Evolutionary conservation across 2,113 vertebrate genomes (phyloP), one percentile per base, ranked within the genome.

Genomic region (Nestor notabilis): DNA sequence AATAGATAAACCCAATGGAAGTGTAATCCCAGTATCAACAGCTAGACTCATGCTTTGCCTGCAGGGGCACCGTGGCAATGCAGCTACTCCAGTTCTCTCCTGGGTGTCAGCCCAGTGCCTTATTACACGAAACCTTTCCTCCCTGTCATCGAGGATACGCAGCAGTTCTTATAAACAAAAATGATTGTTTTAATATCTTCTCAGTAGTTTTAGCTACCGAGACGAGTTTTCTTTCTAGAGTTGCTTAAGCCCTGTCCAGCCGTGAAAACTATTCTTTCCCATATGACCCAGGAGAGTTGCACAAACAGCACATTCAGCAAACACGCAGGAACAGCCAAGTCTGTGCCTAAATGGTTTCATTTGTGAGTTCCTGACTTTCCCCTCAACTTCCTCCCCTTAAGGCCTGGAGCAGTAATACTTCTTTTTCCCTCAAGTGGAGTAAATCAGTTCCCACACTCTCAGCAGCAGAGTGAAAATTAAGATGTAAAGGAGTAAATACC

Each of bases 401-500:
- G 47, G 56, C 65, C 43, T 61, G 84, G 39, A 82, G 87, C 74
- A 64, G 78, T 31, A 78, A 56, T 64, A 46, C n/a, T 17, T 52
- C 43, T 56, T n/a, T 58, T 55, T 35, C 46, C 44, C 44, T 31
- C n/a, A 60, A 80, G 23, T n/a, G 9, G 46, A 75, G 31, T 93
- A 88, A 89, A 89, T 82, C 83, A 70, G 39, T 44, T 89, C 74
- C 77, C 70, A 46, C 37, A 7, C 28, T 72, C 86, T n/a, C 61
- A 85, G 92, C 29, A 95, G 90, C 83, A 65, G 74, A 95, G 87
- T 83, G 79, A 95, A 97, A 97, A 98, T 98, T 89, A 97, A 97
- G 96, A 96, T 50, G 90, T 94, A 94, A 96, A 96, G n/a, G 83
- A 93, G 93, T 95, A 97, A 90, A 97, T 97, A 96, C 97, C 87